These are phyloP conservation scores for Paracentrotus lividus DNA, from an alignment of 53 echinoderm and acorn worm genomes.

Conservation along the genomic window DNA sequence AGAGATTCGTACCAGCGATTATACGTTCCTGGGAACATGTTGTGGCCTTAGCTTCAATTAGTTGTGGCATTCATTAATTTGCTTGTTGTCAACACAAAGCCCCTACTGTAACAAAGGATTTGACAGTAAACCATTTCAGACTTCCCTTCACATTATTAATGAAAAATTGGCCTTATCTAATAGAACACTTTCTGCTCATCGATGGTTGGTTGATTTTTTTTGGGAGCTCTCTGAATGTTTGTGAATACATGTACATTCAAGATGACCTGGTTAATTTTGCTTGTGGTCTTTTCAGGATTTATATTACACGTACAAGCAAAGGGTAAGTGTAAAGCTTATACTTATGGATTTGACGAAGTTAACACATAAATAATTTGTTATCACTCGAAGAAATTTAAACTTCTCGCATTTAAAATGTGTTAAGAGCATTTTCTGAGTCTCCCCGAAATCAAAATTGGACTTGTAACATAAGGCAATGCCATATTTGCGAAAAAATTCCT, in stretches of 20 bases:
- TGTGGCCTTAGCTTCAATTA: background rate
- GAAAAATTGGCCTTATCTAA: background rate
- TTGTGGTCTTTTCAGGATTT: background rate
- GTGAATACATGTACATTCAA: background rate
- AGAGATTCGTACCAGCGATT: too few species aligned
- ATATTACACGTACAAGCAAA: background rate
- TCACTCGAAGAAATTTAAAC: too few species aligned
- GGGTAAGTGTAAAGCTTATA: too few species aligned
- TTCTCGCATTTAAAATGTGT: too few species aligned
- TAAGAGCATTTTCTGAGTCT: too few species aligned
- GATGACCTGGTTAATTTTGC: background rate
- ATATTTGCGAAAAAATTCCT: too few species aligned
- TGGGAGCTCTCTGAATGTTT: background rate
- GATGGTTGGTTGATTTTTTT: background rate
- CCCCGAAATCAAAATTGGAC: too few species aligned
- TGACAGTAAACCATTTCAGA: background rate
- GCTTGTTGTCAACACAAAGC: background rate
- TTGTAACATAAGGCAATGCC: too few species aligned
- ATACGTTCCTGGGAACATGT: background rate
- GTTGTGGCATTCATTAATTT: background rate
- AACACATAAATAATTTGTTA: too few species aligned
- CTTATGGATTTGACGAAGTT: too few species aligned
- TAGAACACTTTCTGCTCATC: background rate
- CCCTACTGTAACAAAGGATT: background rate
- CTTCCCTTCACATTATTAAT: background rate